These are phyloP conservation scores for Coregonus clupeaformis DNA, from an alignment of 2,113 vertebrate species.

Conservation along the genomic window DNA sequence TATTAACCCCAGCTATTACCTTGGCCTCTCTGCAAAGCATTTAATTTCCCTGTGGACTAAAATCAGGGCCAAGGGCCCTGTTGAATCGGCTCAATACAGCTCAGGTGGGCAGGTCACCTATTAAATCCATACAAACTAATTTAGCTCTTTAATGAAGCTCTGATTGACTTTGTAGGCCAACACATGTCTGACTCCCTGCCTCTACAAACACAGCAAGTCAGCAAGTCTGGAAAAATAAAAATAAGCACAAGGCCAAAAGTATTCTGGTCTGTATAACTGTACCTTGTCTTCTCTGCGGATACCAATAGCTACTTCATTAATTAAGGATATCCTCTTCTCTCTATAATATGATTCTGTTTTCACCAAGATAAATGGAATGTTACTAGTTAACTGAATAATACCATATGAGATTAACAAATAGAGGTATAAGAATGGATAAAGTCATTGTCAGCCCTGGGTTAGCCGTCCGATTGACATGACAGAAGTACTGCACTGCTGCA, in stretches of 20 bases:
- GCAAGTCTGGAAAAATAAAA: not conserved
- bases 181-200: constrained; percentile 6
- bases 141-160: constrained; percentile 41
- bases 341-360: no score
- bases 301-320: no score
- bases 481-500: not conserved
- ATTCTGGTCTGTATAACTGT: no score
- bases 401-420: not conserved
- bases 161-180: constrained; percentile 31
- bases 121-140: constrained; percentile 37
- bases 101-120: constrained; percentile 42
- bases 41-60: constrained; percentile 40
- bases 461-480: not conserved
- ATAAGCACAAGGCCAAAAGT: not conserved
- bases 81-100: constrained; percentile 15
- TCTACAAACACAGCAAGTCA: constrained; percentile 9
- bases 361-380: no score
- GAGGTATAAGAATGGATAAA: not conserved
- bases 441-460: not conserved
- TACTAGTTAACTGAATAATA: not conserved
- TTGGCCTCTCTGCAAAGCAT: constrained; percentile 35
- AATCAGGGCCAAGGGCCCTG: constrained; percentile 18
- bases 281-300: no score
- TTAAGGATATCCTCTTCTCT: no score
- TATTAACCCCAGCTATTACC: constrained; percentile 30